Percentiles rank a stretch among this genome's conserved stretches.
Evolutionary conservation across 2,888 invertebrate species (phyloP).

Genomic region (Pachymerium ferrugineum): DNA sequence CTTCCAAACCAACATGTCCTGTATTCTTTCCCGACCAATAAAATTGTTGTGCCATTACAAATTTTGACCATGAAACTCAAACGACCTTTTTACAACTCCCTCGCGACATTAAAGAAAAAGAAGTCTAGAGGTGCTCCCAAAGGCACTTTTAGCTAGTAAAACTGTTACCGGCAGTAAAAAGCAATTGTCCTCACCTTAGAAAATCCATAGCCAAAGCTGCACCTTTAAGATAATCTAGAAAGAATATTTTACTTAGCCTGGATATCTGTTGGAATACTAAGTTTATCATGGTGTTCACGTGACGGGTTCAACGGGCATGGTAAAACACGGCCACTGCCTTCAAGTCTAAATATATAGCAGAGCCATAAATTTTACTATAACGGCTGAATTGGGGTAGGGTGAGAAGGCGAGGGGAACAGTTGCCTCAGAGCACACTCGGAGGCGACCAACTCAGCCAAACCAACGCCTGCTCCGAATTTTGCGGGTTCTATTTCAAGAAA

Average conservation of each 20-base stretch:
- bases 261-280: too few relatives aligned
- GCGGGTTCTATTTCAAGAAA: neutral
- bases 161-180: too few relatives aligned
- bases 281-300: neutral
- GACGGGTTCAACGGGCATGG: neutral
- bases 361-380: conserved; percentile 12
- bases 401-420: conserved; percentile 12
- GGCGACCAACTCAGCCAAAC: conserved; percentile 28
- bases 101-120: too few relatives aligned
- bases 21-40: too few relatives aligned
- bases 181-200: conserved; percentile 15
- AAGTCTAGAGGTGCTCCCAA: too few relatives aligned
- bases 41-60: too few relatives aligned
- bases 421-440: conserved; percentile 23
- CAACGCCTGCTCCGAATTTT: conserved; percentile 32
- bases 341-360: conserved; percentile 20
- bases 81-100: too few relatives aligned
- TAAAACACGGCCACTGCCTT: conserved; percentile 21
- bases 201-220: too few relatives aligned
- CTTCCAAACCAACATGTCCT: too few relatives aligned
- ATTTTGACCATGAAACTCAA: too few relatives aligned
- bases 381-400: conserved; percentile 1
- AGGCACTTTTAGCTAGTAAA: neutral
- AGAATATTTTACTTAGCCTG: too few relatives aligned
- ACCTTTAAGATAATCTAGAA: neutral